phyloP scores from a whole-genome alignment of 2,888 invertebrate genomes.

The Pasiphila rectangulata region DNA sequence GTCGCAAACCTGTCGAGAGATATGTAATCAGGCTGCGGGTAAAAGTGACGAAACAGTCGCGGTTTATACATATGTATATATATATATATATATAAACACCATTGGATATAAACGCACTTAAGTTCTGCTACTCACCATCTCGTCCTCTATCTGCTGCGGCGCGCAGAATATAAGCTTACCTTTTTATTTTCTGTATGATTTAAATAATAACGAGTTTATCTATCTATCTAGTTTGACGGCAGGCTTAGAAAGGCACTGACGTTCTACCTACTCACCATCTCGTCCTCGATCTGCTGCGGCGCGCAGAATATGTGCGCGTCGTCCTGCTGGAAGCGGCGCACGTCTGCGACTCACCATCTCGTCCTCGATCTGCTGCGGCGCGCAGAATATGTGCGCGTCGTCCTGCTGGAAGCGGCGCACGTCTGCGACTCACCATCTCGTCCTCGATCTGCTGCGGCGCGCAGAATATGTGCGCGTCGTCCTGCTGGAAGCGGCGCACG shows the following conservation, averaged over 20 bases:
- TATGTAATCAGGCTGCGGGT: no score
- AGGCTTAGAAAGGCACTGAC: no score
- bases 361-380: constrained; percentile 90
- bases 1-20: no score
- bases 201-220: no score
- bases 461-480: constrained; percentile 99
- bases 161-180: neutral
- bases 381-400: constrained; percentile 99
- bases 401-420: constrained; percentile 99
- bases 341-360: no score
- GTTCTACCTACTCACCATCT: constrained; percentile 85
- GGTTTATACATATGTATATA: no score
- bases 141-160: neutral
- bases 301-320: constrained; percentile 99
- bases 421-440: no score
- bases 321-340: constrained; percentile 99
- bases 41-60: no score
- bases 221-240: no score
- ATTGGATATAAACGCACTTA: no score
- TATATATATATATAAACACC: no score
- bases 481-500: constrained; percentile 99
- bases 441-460: constrained; percentile 90
- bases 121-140: neutral
- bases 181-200: no score
- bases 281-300: constrained; percentile 90